These are phyloP conservation scores for Meiosimyza decipiens DNA, from an alignment of 2,888 invertebrate species.

Conservation along the genomic window DNA sequence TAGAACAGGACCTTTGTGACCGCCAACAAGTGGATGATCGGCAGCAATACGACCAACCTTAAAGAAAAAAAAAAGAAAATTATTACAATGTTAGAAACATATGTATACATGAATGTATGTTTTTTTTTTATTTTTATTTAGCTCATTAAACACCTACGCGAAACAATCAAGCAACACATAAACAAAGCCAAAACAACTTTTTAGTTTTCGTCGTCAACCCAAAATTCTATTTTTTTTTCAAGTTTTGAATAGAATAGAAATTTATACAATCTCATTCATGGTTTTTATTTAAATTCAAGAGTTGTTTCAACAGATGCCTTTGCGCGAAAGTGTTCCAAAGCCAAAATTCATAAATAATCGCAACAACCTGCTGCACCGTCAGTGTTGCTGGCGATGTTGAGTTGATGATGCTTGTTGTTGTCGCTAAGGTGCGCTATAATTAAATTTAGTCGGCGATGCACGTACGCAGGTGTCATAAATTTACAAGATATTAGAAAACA, in stretches of 20 bases:
- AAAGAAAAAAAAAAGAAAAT: constrained; percentile 39
- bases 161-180: neutral
- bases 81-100: constrained; percentile 11
- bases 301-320: constrained; percentile 7
- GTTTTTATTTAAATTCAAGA: constrained; percentile 14
- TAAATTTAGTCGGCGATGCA: neutral
- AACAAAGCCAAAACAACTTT: neutral
- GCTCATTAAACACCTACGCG: neutral
- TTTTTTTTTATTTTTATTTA: neutral
- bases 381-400: neutral
- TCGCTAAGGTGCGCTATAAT: constrained; percentile 7
- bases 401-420: neutral
- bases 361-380: constrained; percentile 18
- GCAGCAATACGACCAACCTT: constrained; percentile 95
- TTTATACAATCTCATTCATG: constrained; percentile 12
- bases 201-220: constrained; percentile 18
- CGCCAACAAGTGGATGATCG: constrained; percentile 93
- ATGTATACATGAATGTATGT: too few species aligned
- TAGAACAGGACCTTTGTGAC: constrained; percentile 95
- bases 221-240: constrained; percentile 12
- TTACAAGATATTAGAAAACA: too few species aligned
- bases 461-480: too few species aligned
- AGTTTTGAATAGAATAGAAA: constrained; percentile 4
- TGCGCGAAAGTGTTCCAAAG: constrained; percentile 14
- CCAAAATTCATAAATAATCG: constrained; percentile 21